A percentile compares a stretch with the other conserved stretches of the same genome.
Evolutionary conservation across 1,140 invertebrate genomes (phyloP).

Genomic region (Atta texana): DNA sequence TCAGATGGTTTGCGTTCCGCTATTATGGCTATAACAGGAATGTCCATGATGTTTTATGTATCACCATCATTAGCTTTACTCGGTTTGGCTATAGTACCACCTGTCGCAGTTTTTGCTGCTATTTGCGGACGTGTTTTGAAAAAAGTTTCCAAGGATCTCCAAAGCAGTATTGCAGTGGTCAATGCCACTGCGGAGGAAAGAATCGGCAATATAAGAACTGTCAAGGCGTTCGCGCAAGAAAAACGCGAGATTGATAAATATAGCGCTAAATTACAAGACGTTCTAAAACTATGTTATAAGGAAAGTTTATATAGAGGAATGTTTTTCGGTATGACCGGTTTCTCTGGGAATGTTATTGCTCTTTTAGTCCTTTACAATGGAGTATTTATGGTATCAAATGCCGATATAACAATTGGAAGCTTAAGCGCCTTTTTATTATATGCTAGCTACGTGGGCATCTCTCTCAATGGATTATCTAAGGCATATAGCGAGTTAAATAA

Average conservation of each 20-base stretch:
- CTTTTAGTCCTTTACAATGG: slow-evolving; percentile 97
- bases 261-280: slow-evolving; percentile 89
- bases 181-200: slow-evolving; percentile 97
- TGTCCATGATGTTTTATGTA: slow-evolving; percentile 98
- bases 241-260: slow-evolving; percentile 91
- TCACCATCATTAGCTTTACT: slow-evolving; percentile 95
- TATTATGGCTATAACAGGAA: slow-evolving; percentile 94
- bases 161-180: slow-evolving; percentile 94
- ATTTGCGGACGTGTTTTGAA: slow-evolving; percentile 95
- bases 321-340: slow-evolving; percentile 97
- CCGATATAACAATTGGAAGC: slow-evolving; percentile 94
- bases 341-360: slow-evolving; percentile 97
- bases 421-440: slow-evolving; percentile 97
- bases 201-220: slow-evolving; percentile 97
- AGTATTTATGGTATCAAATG: slow-evolving; percentile 94
- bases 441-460: slow-evolving; percentile 96
- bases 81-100: slow-evolving; percentile 95
- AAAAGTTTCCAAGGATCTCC: slow-evolving; percentile 93
- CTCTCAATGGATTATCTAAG: slow-evolving; percentile 93
- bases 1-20: slow-evolving; percentile 96
- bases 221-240: slow-evolving; percentile 97
- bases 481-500: slow-evolving; percentile 98
- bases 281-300: slow-evolving; percentile 93
- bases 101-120: slow-evolving; percentile 94
- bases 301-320: slow-evolving; percentile 95